Evolutionary conservation across 2,797 vertebrate genomes (phyloP), one percentile per base, ranked within the genome.

Genomic region (Trichosurus vulpecula): DNA sequence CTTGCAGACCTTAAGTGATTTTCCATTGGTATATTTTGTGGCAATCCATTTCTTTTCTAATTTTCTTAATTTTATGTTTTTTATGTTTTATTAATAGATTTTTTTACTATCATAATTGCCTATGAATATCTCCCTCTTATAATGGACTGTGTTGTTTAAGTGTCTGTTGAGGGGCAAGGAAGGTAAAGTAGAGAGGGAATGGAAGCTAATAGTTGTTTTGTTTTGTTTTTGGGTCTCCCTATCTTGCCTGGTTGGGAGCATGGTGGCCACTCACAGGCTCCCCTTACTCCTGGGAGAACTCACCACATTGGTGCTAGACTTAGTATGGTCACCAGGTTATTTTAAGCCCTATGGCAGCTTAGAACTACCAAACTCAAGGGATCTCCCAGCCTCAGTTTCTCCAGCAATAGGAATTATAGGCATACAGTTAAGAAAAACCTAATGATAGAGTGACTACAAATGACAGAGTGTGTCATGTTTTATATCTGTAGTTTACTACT

Each of bases 21-120:
- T 94, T 95, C 57, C 74, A 13, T 56, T 57, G 53, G 9, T 90
- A 55, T 94, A 87, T 90, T 96, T 66, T 51, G 27, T 92, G 56
- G 41, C 66, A 58, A 52, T 93, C 97, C 93, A 91, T 94, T 87
- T 81, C 74, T 41, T 41, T 74, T 22, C 41, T 22, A 74, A 54
- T 54, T 54, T 16, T n/a, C 16, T 54, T 54, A 54, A n/a, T 54
- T 54, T 54, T 54, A 54, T 54, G 53, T 54, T 54, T 54, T 52
- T 53, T 74, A 1, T 74, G 5, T 41, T 81, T 87, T 51, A 87
- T 87, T 87, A 87, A 47, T 27, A 41, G 41, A 27, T 27, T 10
- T 87, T 87, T 41, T 47, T 4, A 87, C 27, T 87, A 87, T 74
- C 61, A 19, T 81, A 41, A 47, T 87, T 87, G 27, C 41, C 22